These are phyloP conservation scores for Borostomias antarcticus DNA, from an alignment of 2,797 vertebrate genomes.

Conservation along the genomic window DNA sequence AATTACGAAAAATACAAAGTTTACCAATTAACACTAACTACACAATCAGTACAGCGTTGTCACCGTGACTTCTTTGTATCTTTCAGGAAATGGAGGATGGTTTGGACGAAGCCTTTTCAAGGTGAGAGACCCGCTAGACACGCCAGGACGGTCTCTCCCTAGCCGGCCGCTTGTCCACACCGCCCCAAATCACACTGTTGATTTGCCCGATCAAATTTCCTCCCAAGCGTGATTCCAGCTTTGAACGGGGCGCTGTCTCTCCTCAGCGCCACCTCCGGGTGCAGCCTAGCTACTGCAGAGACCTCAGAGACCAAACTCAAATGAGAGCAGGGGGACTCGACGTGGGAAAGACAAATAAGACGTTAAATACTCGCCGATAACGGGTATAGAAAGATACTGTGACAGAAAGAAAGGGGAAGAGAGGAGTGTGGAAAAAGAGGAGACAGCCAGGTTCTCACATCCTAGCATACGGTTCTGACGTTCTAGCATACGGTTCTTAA, in stretches of 20 bases:
- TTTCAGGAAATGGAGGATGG: conserved; percentile 86
- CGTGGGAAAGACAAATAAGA: too few relatives aligned
- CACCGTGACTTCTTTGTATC: conserved; percentile 33
- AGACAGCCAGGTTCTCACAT: too few relatives aligned
- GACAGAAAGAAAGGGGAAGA: not conserved
- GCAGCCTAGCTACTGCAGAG: too few relatives aligned
- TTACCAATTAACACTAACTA: too few relatives aligned
- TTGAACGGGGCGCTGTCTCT: too few relatives aligned
- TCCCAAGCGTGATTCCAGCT: too few relatives aligned
- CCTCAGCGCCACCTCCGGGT: too few relatives aligned
- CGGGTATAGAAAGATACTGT: not conserved
- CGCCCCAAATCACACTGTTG: conserved; percentile 2
- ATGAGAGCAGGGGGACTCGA: not conserved
- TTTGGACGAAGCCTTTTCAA: conserved; percentile 94
- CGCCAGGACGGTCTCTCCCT: not conserved
- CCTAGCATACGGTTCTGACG: not conserved
- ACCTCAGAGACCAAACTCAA: too few relatives aligned
- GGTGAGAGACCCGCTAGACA: conserved; percentile 75
- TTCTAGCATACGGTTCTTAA: not conserved
- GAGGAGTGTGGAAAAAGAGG: not conserved
- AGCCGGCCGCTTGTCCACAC: not conserved
- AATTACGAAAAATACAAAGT: too few relatives aligned
- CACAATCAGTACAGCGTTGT: too few relatives aligned
- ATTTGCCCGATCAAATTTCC: not conserved
- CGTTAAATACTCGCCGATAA: too few relatives aligned